phyloP scores from a whole-genome alignment of 2,888 invertebrate species.

The Atherix ibis region DNA sequence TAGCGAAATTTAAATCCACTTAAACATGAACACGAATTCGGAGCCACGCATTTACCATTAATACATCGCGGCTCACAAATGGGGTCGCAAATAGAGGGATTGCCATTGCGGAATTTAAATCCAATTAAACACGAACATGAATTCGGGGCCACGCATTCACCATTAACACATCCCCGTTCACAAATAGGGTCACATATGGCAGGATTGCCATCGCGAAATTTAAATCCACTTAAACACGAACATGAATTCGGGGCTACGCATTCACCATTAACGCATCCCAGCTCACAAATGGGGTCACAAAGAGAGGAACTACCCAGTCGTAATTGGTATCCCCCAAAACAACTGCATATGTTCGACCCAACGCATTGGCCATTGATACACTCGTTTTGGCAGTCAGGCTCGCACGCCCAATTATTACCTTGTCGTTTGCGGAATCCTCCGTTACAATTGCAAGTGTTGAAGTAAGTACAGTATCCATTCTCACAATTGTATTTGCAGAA shows the following conservation, averaged over 20 bases:
- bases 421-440: slow-evolving; percentile 13
- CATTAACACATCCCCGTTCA: slow-evolving; percentile 17
- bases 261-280: slow-evolving; percentile 4
- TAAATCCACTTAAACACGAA: slow-evolving; percentile 8
- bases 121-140: slow-evolving; percentile 16
- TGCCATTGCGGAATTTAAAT: background rate
- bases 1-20: slow-evolving; percentile 21
- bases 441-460: slow-evolving; percentile 14
- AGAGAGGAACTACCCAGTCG: background rate
- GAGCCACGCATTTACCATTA: slow-evolving; percentile 30
- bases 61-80: slow-evolving; percentile 23
- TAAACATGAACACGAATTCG: slow-evolving; percentile 29
- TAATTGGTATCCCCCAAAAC: slow-evolving; percentile 25
- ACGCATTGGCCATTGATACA: slow-evolving; percentile 27
- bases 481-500: slow-evolving; percentile 21
- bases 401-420: slow-evolving; percentile 12
- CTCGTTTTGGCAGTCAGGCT: slow-evolving; percentile 20
- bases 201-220: background rate
- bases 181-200: slow-evolving; percentile 12
- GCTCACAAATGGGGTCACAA: slow-evolving; percentile 6
- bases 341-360: slow-evolving; percentile 30
- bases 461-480: slow-evolving; percentile 2
- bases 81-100: slow-evolving; percentile 18
- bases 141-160: slow-evolving; percentile 16
- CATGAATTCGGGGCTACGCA: slow-evolving; percentile 1